Percentiles rank a stretch among this genome's conserved stretches.
These are phyloP conservation scores for Phalanger gymnotis DNA, from an alignment of 2,797 vertebrate species.

Conservation along the genomic window DNA sequence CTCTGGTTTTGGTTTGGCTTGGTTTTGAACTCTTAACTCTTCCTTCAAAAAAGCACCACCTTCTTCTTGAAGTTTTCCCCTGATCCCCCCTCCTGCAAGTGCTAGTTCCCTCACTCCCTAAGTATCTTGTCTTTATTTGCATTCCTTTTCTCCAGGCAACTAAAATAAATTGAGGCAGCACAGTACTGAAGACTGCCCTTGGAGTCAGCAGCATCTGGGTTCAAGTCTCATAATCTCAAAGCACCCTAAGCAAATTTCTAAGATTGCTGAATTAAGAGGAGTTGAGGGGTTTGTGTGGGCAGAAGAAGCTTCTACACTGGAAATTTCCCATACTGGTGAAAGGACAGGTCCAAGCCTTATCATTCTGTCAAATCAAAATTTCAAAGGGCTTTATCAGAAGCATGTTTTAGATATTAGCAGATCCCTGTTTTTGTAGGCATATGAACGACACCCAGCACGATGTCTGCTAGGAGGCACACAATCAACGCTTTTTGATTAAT, in stretches of 20 bases:
- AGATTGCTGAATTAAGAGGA: background rate
- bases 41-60: background rate
- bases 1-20: background rate
- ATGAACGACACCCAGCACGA: conserved; percentile 19
- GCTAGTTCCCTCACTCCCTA: background rate
- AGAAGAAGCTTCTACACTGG: background rate
- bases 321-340: background rate
- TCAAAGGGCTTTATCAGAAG: conserved; percentile 14
- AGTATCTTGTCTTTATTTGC: background rate
- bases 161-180: background rate
- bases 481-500: background rate
- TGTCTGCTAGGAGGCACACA: background rate
- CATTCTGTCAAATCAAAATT: background rate
- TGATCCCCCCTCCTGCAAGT: background rate
- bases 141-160: background rate
- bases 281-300: background rate
- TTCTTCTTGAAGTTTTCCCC: background rate
- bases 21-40: background rate
- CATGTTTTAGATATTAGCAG: conserved; percentile 7
- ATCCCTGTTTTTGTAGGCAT: background rate
- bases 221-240: background rate
- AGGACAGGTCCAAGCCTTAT: background rate
- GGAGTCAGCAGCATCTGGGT: background rate
- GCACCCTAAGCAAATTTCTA: background rate
- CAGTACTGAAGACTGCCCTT: background rate